Evolutionary conservation across 2,113 vertebrate species (phyloP).

Genomic region (Pagrus major): DNA sequence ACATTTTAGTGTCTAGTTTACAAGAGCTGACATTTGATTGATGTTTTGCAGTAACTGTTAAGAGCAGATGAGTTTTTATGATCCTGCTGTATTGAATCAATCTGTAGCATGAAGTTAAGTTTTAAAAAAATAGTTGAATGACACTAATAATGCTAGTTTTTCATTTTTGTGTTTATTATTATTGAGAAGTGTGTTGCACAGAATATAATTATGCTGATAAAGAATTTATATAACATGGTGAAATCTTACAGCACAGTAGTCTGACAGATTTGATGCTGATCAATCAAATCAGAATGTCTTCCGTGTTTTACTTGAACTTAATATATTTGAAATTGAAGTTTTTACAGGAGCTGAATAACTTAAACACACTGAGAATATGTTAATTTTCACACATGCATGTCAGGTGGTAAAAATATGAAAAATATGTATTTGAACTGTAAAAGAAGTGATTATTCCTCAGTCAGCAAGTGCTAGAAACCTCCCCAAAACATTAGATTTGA

Average conservation of each 20-base stretch:
- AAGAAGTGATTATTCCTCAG: not conserved
- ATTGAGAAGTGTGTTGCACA: constrained; percentile 27
- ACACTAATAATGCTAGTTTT: constrained; percentile 2
- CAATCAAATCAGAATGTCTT: constrained; percentile 20
- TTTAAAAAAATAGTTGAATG: not conserved
- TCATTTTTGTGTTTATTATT: constrained; percentile 10
- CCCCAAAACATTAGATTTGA: not conserved
- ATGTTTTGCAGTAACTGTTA: not conserved
- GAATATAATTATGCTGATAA: not conserved
- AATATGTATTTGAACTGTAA: not conserved
- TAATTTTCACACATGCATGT: not conserved
- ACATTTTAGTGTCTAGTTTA: constrained; percentile 29
- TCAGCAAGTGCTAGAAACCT: not conserved
- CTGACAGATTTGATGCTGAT: constrained; percentile 3
- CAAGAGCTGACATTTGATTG: not conserved
- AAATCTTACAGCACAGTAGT: not conserved
- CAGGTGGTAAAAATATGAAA: constrained; percentile 9
- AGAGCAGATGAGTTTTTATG: constrained; percentile 10
- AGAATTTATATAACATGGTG: not conserved
- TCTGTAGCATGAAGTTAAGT: not conserved
- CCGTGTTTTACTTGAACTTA: constrained; percentile 40
- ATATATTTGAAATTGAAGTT: not conserved
- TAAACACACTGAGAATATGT: not conserved
- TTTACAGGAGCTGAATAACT: not conserved
- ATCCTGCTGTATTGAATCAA: constrained; percentile 23